Evolutionary conservation across 35 echinoderm and acorn worm species (phyloP).

Genomic region (Apostichopus japonicus): DNA sequence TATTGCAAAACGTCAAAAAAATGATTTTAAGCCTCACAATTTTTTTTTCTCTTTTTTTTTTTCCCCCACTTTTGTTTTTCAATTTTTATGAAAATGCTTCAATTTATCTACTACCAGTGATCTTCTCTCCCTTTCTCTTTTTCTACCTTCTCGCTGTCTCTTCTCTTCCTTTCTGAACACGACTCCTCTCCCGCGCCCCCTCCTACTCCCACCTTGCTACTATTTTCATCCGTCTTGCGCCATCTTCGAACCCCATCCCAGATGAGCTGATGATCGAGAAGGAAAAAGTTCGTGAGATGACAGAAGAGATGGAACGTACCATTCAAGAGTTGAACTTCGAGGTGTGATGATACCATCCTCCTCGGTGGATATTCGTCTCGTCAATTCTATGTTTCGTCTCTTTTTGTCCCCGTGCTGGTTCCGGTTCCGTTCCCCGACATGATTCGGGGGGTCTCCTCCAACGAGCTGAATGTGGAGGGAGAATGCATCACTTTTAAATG

Average conservation of each 20-base stretch:
- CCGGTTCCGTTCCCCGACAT: not conserved
- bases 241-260: not conserved
- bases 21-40: not conserved
- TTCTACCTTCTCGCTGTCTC: not conserved
- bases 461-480: slow-evolving; percentile 15
- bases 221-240: not conserved
- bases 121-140: slow-evolving; percentile 41
- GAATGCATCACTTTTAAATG: not conserved
- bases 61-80: not conserved
- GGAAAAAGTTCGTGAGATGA: slow-evolving; percentile 49
- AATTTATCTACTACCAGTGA: slow-evolving; percentile 13
- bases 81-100: slow-evolving; percentile 31
- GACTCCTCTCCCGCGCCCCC: not conserved
- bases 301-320: slow-evolving; percentile 59
- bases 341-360: slow-evolving; percentile 18
- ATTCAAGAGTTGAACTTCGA: slow-evolving; percentile 59
- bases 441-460: not conserved
- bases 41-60: slow-evolving; percentile 17
- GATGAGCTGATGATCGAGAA: slow-evolving; percentile 45
- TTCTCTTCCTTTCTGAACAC: not conserved
- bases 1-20: slow-evolving; percentile 28
- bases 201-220: too few relatives aligned
- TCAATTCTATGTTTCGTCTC: not conserved
- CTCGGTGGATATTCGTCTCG: not conserved
- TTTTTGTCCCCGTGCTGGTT: slow-evolving; percentile 41